Conservation (phyloP, 2,888 invertebrate species). For the Dexiosoma caninum region DNA sequence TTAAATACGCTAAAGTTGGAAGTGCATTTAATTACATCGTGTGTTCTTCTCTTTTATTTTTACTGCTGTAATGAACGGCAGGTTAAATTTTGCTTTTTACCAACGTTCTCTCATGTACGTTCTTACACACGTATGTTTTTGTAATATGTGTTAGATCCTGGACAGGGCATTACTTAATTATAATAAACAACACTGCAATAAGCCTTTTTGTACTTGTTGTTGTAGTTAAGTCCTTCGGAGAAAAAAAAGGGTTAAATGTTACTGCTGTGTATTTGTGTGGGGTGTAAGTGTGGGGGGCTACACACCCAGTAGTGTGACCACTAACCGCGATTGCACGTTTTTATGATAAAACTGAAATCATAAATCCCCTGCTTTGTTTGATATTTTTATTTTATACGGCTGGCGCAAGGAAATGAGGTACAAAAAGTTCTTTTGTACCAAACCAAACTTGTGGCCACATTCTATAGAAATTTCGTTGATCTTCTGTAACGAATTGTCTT, state of each 20-base stretch:
- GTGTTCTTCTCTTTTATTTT: background rate
- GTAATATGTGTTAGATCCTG: slow-evolving; percentile 42
- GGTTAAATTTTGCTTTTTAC: background rate
- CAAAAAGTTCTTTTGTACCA: no score
- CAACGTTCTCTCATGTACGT: no score
- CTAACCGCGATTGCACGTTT: slow-evolving; percentile 45
- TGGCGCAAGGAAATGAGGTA: background rate
- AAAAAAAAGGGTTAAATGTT: slow-evolving; percentile 36
- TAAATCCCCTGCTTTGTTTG: slow-evolving; percentile 37
- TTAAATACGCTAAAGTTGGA: slow-evolving; percentile 23
- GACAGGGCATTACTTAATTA: slow-evolving; percentile 58
- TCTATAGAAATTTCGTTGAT: no score
- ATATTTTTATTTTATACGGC: slow-evolving; percentile 1
- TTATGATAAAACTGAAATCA: slow-evolving; percentile 45
- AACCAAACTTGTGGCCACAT: no score
- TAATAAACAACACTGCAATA: slow-evolving; percentile 29
- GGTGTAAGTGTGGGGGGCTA: slow-evolving; percentile 17
- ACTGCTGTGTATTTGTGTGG: background rate
- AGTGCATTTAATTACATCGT: slow-evolving; percentile 16
- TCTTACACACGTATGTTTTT: slow-evolving; percentile 20
- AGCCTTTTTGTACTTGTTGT: slow-evolving; percentile 42
- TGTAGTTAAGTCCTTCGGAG: background rate
- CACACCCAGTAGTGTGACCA: slow-evolving; percentile 39
- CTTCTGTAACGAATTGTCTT: no score
- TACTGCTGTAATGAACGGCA: background rate